phyloP scores from a whole-genome alignment of 2,888 invertebrate genomes.

The Platynereis dumerilii region DNA sequence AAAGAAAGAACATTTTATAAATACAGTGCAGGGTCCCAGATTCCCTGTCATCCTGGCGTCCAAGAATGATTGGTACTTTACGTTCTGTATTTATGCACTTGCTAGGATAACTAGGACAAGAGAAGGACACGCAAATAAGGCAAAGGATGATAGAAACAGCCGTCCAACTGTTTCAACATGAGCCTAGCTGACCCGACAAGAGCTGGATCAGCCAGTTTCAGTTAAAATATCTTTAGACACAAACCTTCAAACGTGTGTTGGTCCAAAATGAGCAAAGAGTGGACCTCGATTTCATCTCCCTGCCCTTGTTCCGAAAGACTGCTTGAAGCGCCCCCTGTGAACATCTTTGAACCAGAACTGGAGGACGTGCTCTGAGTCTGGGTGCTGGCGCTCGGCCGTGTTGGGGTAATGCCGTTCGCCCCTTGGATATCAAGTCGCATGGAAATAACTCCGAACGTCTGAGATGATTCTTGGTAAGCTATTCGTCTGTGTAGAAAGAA shows the following conservation, averaged over 20 bases:
- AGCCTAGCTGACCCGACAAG: too few species aligned
- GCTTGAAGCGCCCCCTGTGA: constrained; percentile 62
- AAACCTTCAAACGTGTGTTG: constrained; percentile 90
- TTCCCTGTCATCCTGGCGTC: too few species aligned
- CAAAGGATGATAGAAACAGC: too few species aligned
- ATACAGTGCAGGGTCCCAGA: too few species aligned
- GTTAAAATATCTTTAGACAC: too few species aligned
- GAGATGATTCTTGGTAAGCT: constrained; percentile 80
- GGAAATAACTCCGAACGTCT: constrained; percentile 93
- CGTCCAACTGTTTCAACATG: too few species aligned
- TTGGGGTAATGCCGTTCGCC: constrained; percentile 66
- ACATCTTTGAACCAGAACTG: constrained; percentile 57
- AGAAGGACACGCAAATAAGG: too few species aligned
- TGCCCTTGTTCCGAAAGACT: constrained; percentile 66
- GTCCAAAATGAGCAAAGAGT: constrained; percentile 85
- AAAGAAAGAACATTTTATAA: too few species aligned
- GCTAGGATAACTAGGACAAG: too few species aligned
- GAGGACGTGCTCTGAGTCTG: constrained; percentile 66
- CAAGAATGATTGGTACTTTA: too few species aligned
- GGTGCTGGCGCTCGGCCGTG: constrained; percentile 79
- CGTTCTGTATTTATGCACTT: too few species aligned
- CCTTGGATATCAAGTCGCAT: constrained; percentile 80
- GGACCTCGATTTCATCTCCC: constrained; percentile 88
- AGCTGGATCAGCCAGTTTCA: too few species aligned
- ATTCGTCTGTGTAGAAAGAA: constrained; percentile 72